These are phyloP conservation scores for Pelodytes ibericus DNA, from an alignment of 2,797 vertebrate genomes.

Conservation along the genomic window DNA sequence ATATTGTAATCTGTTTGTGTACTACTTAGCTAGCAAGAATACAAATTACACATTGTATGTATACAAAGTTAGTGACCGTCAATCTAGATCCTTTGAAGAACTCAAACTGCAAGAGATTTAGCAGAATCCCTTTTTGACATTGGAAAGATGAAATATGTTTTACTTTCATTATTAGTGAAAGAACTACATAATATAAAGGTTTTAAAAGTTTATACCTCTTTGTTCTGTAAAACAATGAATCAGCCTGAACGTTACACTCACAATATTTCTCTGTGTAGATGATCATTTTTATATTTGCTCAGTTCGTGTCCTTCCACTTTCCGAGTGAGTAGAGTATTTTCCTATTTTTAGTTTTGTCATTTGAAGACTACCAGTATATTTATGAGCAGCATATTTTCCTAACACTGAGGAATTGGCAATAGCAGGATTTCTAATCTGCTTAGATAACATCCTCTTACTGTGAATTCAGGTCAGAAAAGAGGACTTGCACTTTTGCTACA, in stretches of 20 bases:
- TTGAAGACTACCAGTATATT: conserved; percentile 39
- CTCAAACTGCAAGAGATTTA: no score
- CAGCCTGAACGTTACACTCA: background rate
- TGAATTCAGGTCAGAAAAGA: conserved; percentile 42
- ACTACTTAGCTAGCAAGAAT: no score
- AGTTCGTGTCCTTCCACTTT: conserved; percentile 8
- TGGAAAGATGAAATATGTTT: no score
- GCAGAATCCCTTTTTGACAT: no score
- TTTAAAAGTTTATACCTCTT: background rate
- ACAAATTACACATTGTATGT: no score
- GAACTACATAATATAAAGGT: no score
- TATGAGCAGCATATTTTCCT: conserved; percentile 38
- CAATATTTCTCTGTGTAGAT: background rate
- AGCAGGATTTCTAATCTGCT: conserved; percentile 33
- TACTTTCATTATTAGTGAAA: no score
- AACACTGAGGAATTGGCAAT: conserved; percentile 30
- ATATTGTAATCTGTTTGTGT: no score
- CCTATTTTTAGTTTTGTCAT: conserved; percentile 42
- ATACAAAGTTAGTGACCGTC: no score
- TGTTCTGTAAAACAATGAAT: background rate
- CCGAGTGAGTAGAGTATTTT: background rate
- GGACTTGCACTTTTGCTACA: conserved; percentile 10
- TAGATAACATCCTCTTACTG: conserved; percentile 47
- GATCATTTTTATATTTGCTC: background rate
- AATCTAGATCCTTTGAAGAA: no score